A percentile compares a stretch with the other conserved stretches of the same genome.
Evolutionary conservation across 2,888 invertebrate species (phyloP).

Genomic region (Pristionchus arcanus): DNA sequence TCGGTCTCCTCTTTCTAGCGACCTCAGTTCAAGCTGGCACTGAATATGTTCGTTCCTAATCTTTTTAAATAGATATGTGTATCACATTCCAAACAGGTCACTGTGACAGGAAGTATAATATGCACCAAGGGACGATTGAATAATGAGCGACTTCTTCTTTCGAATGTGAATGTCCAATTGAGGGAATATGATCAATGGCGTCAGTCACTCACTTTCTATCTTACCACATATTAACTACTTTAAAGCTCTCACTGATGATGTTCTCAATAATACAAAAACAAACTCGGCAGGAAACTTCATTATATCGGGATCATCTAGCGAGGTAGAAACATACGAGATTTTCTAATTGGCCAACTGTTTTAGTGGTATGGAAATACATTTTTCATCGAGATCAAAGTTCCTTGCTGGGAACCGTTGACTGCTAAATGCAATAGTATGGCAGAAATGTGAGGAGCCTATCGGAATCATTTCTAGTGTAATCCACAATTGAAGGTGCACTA

Average conservation of each 20-base stretch:
- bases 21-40: background rate
- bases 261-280: background rate
- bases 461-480: no score
- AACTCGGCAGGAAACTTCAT: background rate
- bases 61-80: background rate
- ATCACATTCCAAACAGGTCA: background rate
- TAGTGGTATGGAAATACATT: background rate
- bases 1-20: background rate
- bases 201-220: background rate
- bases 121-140: background rate
- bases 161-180: background rate
- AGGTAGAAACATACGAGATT: background rate
- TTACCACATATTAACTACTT: background rate
- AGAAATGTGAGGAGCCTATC: background rate
- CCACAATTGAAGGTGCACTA: background rate
- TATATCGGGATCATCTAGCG: background rate
- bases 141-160: background rate
- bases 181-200: background rate
- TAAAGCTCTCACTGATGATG: background rate
- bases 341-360: background rate
- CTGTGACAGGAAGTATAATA: background rate
- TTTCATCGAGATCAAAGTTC: slow-evolving; percentile 29
- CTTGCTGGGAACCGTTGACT: background rate
- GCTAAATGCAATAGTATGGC: background rate
- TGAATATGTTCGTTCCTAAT: background rate